A percentile compares a stretch with the other conserved stretches of the same genome.
Conservation (phyloP, 2,113 vertebrate genomes). For the Brachypodius melanocephalos region DNA sequence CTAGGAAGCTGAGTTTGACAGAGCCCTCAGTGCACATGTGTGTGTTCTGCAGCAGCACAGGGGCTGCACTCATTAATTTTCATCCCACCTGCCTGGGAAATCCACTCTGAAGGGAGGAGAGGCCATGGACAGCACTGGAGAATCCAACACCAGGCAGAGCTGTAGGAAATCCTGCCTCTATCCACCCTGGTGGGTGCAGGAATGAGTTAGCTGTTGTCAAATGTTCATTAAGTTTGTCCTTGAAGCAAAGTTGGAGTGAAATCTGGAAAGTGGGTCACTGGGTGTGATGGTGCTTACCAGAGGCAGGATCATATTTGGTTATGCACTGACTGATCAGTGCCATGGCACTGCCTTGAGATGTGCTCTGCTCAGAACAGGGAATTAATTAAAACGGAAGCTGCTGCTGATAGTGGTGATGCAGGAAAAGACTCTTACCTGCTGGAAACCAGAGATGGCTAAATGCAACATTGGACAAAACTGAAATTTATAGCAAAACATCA, state of each 20-base stretch:
- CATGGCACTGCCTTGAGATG: background rate
- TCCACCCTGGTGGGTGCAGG: background rate
- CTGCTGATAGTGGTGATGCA: background rate
- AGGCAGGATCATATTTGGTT: background rate
- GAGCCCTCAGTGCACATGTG: background rate
- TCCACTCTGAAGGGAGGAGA: background rate
- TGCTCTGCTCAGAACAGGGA: background rate
- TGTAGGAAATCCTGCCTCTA: background rate
- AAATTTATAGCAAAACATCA: background rate
- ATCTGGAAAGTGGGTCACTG: background rate
- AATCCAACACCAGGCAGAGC: background rate
- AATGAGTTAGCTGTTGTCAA: background rate
- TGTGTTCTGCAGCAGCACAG: background rate
- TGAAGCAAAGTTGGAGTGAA: background rate
- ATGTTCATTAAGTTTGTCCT: slow-evolving; percentile 2
- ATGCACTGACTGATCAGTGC: background rate
- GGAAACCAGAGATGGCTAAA: background rate
- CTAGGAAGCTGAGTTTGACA: background rate
- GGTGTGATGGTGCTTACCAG: background rate
- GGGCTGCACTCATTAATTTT: background rate
- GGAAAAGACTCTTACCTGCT: background rate
- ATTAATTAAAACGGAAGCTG: background rate
- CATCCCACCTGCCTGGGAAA: background rate
- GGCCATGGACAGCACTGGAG: background rate
- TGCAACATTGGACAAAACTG: background rate